phyloP scores from a whole-genome alignment of 2,113 vertebrate species.

The Notothenia rossii region DNA sequence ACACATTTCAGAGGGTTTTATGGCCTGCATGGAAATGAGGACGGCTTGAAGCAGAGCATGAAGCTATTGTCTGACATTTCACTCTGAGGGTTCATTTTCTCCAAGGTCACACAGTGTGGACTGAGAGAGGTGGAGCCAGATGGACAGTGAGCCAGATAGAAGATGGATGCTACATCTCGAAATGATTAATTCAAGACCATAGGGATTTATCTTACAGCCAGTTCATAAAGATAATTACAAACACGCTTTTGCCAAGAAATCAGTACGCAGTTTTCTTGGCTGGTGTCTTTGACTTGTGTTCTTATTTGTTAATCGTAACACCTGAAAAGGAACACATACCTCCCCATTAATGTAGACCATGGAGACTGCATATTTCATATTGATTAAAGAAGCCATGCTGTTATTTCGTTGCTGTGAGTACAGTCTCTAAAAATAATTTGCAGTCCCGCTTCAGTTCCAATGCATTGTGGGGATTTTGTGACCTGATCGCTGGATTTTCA shows the following conservation, averaged over 20 bases:
- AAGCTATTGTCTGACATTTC: background rate
- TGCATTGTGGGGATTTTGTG: background rate
- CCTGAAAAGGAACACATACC: background rate
- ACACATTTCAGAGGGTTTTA: constrained; percentile 14
- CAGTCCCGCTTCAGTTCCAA: background rate
- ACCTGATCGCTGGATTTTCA: background rate
- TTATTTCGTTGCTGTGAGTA: background rate
- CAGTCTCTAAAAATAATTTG: background rate
- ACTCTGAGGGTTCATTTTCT: constrained; percentile 7
- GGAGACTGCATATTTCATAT: background rate
- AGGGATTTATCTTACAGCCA: background rate
- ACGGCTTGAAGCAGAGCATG: background rate
- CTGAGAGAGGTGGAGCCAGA: constrained; percentile 28
- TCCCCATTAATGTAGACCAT: background rate
- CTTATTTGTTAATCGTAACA: background rate
- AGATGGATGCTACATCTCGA: constrained; percentile 5
- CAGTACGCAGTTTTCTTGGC: background rate
- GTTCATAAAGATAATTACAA: background rate
- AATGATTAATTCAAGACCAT: background rate
- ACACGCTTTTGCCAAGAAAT: background rate
- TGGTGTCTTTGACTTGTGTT: background rate
- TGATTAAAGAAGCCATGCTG: background rate
- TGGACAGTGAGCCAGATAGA: constrained; percentile 1
- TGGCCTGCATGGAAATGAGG: constrained; percentile 18
- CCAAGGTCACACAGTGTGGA: constrained; percentile 21